Conservation (phyloP, 2,888 invertebrate genomes). For the Himalopsyche kuldschensis region DNA sequence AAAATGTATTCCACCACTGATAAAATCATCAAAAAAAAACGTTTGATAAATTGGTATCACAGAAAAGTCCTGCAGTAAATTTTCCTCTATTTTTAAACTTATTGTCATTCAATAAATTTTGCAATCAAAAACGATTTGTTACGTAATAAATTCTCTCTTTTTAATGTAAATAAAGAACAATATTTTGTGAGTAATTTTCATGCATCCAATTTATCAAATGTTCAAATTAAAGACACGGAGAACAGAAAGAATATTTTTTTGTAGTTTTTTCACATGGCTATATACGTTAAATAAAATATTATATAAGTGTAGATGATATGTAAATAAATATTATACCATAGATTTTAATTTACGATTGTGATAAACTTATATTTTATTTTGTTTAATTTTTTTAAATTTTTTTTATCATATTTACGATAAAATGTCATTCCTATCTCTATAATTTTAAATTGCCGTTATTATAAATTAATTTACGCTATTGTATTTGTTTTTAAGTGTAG, state of each 20-base stretch:
- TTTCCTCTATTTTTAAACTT: background rate
- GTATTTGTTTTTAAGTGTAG: background rate
- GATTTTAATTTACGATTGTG: background rate
- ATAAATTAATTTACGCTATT: background rate
- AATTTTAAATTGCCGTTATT: background rate
- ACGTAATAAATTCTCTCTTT: background rate
- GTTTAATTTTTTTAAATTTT: background rate
- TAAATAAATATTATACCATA: conserved; percentile 4
- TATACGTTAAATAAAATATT: background rate
- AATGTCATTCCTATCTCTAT: background rate
- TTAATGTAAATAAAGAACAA: background rate
- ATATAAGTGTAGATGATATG: conserved; percentile 2
- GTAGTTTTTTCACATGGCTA: conserved; percentile 17
- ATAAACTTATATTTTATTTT: background rate
- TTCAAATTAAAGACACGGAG: background rate
- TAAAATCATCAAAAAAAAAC: background rate
- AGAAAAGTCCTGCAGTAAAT: background rate
- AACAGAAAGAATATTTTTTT: background rate
- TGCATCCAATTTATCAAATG: background rate
- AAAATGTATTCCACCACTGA: background rate
- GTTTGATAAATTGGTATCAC: background rate
- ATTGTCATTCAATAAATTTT: background rate
- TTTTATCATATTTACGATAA: background rate
- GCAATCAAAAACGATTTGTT: background rate
- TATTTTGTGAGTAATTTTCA: background rate